Base-by-base conservation (phyloP, 1,140 invertebrate genomes). In the Bombus superbus region DNA sequence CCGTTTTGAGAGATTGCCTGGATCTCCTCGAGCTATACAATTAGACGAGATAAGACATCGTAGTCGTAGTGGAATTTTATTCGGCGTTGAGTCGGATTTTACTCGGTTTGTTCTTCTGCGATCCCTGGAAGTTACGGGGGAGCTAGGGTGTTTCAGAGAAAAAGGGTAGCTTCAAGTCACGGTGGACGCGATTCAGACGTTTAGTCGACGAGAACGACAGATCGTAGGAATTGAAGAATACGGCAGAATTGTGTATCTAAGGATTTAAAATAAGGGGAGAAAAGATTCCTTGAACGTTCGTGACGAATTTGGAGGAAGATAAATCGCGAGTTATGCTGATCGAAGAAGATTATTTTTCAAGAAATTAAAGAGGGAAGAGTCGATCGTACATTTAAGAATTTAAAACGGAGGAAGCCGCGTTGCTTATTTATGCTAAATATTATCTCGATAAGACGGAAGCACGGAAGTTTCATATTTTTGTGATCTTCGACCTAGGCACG, bases 1-100 rank as follows among this genome's bases (percentile, higher is more conserved):
- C 64, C 77, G 72, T 90, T 88, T 74, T 68, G 66, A 80, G 86
- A 40, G 79, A 86, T 83, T 35, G 81, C 71, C 8, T 72, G 18
- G 10, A 53, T 79, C 83, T 53, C 22, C 62, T 53, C 77, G n/a
- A 71, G 22, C 57, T 44, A 72, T 83, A 89, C 86, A 90, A 90
- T 90, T 90, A 86, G 69, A 88, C 64, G 40, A 66, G 62, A 68
- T 40, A 53, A 74, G 44, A 28, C 82, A 38, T 38, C 42, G 77
- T n/a, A 62, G 59, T 64, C 40, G 42, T 8, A 40, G 73, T 44
- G 40, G 81, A 83, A 68, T 83, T 57, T 57, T 62, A 40, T 68
- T 9, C 47, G 47, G 15, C 40, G 15, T 40, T 38, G 22, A 5
- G 22, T 47, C 18, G 32, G 32, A 66, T 35, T 66, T 35, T 11